Percentiles rank a stretch among this genome's conserved stretches.
Evolutionary conservation across 2,797 vertebrate species (phyloP).

Genomic region (Myotis planiceps): DNA sequence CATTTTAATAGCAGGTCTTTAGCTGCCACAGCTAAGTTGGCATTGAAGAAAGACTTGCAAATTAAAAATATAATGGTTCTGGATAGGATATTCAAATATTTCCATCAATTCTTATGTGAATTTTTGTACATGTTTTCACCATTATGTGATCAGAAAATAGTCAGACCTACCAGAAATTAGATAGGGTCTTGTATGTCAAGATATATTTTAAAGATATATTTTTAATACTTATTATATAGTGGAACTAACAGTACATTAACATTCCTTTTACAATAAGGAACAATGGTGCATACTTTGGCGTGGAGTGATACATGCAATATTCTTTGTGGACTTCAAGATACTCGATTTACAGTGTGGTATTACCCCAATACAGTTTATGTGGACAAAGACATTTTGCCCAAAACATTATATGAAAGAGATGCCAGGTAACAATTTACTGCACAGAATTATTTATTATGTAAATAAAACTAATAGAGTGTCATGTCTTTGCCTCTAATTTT

Average conservation of each 20-base stretch:
- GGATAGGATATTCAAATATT: neutral
- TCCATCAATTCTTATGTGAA: conserved; percentile 14
- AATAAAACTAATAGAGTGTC: neutral
- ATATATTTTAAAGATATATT: conserved; percentile 38
- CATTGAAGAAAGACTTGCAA: conserved; percentile 24
- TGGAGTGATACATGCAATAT: conserved; percentile 96
- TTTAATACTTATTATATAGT: neutral
- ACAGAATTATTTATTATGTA: neutral
- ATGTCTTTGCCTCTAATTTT: conserved; percentile 7
- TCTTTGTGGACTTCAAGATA: conserved; percentile 95
- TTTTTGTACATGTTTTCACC: neutral
- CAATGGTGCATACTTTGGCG: conserved; percentile 95
- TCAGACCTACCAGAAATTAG: neutral
- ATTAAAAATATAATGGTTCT: conserved; percentile 46
- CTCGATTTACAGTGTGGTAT: conserved; percentile 94
- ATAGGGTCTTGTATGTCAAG: neutral
- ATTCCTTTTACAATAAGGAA: conserved; percentile 87
- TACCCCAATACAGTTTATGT: conserved; percentile 94
- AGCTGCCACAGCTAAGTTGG: neutral
- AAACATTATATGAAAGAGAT: conserved; percentile 93
- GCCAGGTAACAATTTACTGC: conserved; percentile 89
- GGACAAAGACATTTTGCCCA: conserved; percentile 95
- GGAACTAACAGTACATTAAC: conserved; percentile 5
- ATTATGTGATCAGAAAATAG: neutral
- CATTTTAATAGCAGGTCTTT: conserved; percentile 40